These are phyloP conservation scores for Phylloscopus whistleri DNA, from an alignment of 2,113 vertebrate species.

Conservation along the genomic window DNA sequence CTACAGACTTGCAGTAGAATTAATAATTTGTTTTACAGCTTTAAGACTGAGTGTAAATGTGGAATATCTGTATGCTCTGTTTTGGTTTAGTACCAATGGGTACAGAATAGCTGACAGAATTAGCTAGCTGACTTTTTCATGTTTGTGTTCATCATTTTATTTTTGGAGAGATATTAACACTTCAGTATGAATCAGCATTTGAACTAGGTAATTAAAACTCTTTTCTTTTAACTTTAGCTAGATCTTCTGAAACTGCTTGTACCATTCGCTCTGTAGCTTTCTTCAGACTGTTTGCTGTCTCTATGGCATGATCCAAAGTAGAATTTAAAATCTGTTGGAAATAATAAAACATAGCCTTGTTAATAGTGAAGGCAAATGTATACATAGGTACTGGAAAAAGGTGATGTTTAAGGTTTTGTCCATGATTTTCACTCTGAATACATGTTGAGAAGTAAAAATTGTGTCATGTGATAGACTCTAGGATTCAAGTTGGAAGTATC, in stretches of 20 bases:
- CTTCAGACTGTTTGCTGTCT: constrained; percentile 83
- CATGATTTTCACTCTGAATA: neutral
- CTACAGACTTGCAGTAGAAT: neutral
- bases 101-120: neutral
- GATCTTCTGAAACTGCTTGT: constrained; percentile 79
- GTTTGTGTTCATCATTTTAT: neutral
- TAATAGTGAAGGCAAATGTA: neutral
- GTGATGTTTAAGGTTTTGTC: neutral
- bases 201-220: neutral
- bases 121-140: neutral
- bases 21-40: neutral
- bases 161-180: neutral
- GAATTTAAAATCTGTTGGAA: constrained; percentile 75
- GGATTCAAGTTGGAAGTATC: neutral
- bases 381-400: neutral
- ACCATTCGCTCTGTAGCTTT: constrained; percentile 86
- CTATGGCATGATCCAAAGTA: constrained; percentile 84
- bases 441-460: neutral
- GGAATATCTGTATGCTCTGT: neutral
- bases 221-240: constrained; percentile 71
- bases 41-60: neutral
- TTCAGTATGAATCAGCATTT: neutral
- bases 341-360: neutral
- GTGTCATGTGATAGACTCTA: neutral
- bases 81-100: neutral